Percentiles rank a stretch among this genome's conserved stretches.
These are phyloP conservation scores for Xestia ashworthii DNA, from an alignment of 2,888 invertebrate genomes.

Conservation along the genomic window DNA sequence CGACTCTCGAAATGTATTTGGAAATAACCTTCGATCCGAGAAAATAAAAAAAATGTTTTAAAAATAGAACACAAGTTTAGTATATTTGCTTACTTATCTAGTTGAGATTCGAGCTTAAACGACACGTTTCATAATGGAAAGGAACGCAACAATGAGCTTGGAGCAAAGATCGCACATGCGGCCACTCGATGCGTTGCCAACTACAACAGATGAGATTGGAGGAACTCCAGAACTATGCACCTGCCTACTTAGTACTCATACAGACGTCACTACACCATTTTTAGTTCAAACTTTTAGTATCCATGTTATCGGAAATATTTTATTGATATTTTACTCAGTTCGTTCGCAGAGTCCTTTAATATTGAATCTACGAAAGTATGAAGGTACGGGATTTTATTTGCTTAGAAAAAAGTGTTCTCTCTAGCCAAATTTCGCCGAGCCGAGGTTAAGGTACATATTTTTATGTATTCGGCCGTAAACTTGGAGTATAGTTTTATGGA, in stretches of 20 bases:
- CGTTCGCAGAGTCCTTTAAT: conserved; percentile 49
- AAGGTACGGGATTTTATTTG: conserved; percentile 71
- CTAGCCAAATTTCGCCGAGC: conserved; percentile 74
- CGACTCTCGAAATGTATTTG: conserved; percentile 46
- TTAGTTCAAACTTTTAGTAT: conserved; percentile 42
- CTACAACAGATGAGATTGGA: conserved; percentile 82
- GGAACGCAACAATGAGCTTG: conserved; percentile 80
- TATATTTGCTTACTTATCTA: conserved; percentile 68
- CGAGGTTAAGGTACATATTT: conserved; percentile 74
- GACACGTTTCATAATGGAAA: conserved; percentile 81
- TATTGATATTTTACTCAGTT: conserved; percentile 38
- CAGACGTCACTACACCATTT: conserved; percentile 23
- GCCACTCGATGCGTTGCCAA: conserved; percentile 79
- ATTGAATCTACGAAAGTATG: conserved; percentile 62
- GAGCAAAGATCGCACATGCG: conserved; percentile 84
- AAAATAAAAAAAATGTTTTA: conserved; percentile 58
- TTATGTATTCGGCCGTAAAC: conserved; percentile 79
- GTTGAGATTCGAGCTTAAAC: conserved; percentile 81
- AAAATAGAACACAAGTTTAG: conserved; percentile 51
- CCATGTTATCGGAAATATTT: conserved; percentile 40
- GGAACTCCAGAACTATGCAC: conserved; percentile 74
- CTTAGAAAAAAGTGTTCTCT: conserved; percentile 63
- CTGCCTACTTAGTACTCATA: conserved; percentile 61
- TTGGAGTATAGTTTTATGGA: conserved; percentile 80
- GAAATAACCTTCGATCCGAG: conserved; percentile 48